Percentiles rank a stretch among this genome's conserved stretches.
Evolutionary conservation across 2,797 vertebrate species (phyloP).

Genomic region (Myoxocephalus aenaeus): DNA sequence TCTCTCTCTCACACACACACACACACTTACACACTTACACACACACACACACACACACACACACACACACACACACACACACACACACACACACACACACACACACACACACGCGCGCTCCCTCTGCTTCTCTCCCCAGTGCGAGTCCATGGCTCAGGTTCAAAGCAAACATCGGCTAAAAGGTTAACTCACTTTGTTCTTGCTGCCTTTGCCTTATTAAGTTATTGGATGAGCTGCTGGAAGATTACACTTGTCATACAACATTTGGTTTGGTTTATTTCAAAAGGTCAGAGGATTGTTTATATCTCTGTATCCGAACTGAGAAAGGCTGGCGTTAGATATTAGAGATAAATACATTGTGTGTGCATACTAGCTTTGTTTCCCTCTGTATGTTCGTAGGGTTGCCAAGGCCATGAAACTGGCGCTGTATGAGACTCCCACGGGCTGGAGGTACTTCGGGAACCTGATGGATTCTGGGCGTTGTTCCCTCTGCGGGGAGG

Average conservation of each 20-base stretch:
- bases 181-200: constrained; percentile 75
- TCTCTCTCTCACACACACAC: constrained; percentile 29
- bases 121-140: constrained; percentile 25
- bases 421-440: constrained; percentile 95
- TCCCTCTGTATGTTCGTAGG: constrained; percentile 75
- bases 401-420: constrained; percentile 97
- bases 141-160: constrained; percentile 57
- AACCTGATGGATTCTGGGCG: constrained; percentile 98
- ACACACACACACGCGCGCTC: not conserved
- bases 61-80: constrained; percentile 19
- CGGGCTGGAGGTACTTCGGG: constrained; percentile 98
- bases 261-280: constrained; percentile 72
- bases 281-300: constrained; percentile 67
- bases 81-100: constrained; percentile 20
- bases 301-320: constrained; percentile 33
- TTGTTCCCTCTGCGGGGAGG: constrained; percentile 97
- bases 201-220: constrained; percentile 79
- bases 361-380: constrained; percentile 30
- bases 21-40: constrained; percentile 11
- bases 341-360: constrained; percentile 29
- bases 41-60: not conserved
- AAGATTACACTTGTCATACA: constrained; percentile 54
- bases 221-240: constrained; percentile 72
- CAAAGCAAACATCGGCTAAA: constrained; percentile 77
- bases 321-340: constrained; percentile 31